Evolutionary conservation across 2,888 invertebrate species (phyloP).

Genomic region (Apodemia hepburni): DNA sequence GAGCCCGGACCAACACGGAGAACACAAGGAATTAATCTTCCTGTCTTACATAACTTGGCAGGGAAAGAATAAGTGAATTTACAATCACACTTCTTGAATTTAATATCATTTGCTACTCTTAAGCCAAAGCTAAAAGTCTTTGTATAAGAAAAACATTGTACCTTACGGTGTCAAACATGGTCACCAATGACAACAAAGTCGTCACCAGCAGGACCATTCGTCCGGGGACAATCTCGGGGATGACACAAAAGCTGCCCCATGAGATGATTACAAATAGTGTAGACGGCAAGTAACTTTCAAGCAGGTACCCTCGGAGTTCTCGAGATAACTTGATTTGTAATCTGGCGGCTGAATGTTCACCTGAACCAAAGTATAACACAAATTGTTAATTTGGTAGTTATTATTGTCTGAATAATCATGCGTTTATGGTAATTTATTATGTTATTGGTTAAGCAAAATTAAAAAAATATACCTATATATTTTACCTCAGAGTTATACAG

Average conservation of each 20-base stretch:
- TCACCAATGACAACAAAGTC: constrained; percentile 81
- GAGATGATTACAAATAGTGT: constrained; percentile 83
- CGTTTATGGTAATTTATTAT: neutral
- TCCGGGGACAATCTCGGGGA: constrained; percentile 83
- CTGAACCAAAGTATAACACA: constrained; percentile 50
- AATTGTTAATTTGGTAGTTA: neutral
- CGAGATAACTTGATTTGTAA: constrained; percentile 81
- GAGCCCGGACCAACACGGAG: too few relatives aligned
- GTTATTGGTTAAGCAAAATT: too few relatives aligned
- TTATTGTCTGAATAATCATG: neutral
- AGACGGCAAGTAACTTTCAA: constrained; percentile 83
- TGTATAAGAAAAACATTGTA: constrained; percentile 32
- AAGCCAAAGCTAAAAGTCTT: too few relatives aligned
- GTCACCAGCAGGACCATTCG: constrained; percentile 83
- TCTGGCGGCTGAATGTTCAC: constrained; percentile 81
- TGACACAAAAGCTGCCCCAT: constrained; percentile 84
- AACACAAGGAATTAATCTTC: too few relatives aligned
- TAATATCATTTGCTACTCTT: too few relatives aligned
- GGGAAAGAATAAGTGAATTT: too few relatives aligned
- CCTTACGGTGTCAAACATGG: constrained; percentile 85
- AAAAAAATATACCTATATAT: too few relatives aligned
- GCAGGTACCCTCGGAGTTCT: constrained; percentile 80
- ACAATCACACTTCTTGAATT: too few relatives aligned
- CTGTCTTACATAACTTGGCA: too few relatives aligned
- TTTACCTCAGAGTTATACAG: too few relatives aligned